Evolutionary conservation across 1,140 invertebrate species (phyloP).

Genomic region (Apolygus lucorum): DNA sequence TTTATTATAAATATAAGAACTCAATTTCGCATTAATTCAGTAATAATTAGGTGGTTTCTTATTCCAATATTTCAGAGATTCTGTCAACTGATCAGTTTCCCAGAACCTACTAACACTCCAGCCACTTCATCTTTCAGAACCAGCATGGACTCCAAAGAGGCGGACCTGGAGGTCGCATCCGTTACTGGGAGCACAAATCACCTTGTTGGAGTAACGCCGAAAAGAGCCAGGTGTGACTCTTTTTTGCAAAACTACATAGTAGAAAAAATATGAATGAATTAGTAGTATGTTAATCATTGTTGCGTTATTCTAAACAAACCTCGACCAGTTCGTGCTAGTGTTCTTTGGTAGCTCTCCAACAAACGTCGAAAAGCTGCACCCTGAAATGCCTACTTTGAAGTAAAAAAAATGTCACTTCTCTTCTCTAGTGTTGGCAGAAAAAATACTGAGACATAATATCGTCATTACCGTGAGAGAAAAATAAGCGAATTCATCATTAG

Average conservation of each 20-base stretch:
- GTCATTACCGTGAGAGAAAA: no score
- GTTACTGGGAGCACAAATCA: background rate
- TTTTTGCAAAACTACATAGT: no score
- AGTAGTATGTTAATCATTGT: background rate
- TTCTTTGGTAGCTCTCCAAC: background rate
- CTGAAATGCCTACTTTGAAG: background rate
- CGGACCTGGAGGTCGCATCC: background rate
- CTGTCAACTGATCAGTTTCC: no score
- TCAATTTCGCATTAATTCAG: no score
- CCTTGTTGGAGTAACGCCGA: conserved; percentile 8
- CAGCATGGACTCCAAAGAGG: background rate
- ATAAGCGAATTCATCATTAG: no score
- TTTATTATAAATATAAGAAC: no score
- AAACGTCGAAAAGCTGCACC: background rate
- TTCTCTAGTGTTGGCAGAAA: no score
- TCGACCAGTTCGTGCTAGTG: background rate
- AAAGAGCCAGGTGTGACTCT: conserved; percentile 10
- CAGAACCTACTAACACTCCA: background rate
- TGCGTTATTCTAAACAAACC: background rate
- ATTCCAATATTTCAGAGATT: no score
- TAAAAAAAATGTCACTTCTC: conserved; percentile 6
- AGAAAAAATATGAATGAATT: background rate
- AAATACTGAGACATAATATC: no score
- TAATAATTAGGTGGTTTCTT: no score
- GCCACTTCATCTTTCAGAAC: background rate